phyloP scores from a whole-genome alignment of 92 coral and sea anemone genomes.

The Montipora capitata region DNA sequence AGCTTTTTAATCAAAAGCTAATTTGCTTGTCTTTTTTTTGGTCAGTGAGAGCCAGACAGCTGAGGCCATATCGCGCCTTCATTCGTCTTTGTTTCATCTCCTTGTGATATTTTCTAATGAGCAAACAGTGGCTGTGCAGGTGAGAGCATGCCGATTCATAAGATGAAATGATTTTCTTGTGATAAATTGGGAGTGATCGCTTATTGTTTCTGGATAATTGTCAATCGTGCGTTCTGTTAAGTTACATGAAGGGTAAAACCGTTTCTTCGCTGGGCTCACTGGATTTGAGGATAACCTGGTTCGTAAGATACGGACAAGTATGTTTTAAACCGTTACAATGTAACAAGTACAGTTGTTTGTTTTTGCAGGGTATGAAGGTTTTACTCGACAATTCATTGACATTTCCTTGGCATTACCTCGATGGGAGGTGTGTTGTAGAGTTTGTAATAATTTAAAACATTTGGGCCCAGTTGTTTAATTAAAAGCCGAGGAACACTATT shows the following conservation, averaged over 20 bases:
- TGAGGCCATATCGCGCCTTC: constrained; percentile 73
- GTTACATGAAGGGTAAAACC: no score
- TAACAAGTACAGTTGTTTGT: background rate
- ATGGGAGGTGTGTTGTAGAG: constrained; percentile 75
- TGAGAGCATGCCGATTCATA: constrained; percentile 8
- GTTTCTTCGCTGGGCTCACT: no score
- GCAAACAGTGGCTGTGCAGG: constrained; percentile 81
- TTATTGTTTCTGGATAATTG: no score
- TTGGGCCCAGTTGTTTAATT: no score
- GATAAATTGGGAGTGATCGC: no score
- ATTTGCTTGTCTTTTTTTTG: background rate
- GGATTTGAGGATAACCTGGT: background rate
- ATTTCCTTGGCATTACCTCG: constrained; percentile 94
- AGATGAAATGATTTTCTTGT: background rate
- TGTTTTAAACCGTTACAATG: background rate
- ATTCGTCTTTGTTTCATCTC: constrained; percentile 82
- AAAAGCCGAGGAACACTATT: no score
- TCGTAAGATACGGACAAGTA: background rate
- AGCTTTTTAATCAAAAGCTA: no score
- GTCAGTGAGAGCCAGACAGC: constrained; percentile 83
- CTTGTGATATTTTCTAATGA: constrained; percentile 88
- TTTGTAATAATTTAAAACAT: background rate
- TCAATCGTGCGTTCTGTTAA: no score
- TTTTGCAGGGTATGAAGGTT: constrained; percentile 81
- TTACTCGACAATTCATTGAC: constrained; percentile 82